Evolutionary conservation across 2,113 vertebrate species (phyloP), one percentile per base, ranked within the genome.

Genomic region (Megalops atlanticus): DNA sequence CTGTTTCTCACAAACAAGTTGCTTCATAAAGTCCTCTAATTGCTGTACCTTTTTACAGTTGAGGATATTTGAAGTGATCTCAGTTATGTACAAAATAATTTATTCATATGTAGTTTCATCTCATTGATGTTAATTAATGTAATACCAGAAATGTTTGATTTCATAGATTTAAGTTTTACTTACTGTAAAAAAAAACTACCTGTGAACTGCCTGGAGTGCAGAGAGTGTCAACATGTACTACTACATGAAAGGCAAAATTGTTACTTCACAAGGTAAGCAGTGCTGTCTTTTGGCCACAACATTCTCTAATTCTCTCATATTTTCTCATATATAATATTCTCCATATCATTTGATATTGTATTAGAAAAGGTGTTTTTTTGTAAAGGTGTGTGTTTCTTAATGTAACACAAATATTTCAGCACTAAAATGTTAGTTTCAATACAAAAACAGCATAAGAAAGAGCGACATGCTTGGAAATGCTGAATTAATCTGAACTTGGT

Each of bases 71-170:
- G 35, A 79, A 33, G 83, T 74, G 33, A 69, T 69, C 71, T 52
- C 71, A 43, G 73, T 43, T 82, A 79, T 79, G 71, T 79, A 82
- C 76, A 78, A 79, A 79, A 79, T 75, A 68, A 74, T 18, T 47
- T 21, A 73, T 39, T 64, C n/a, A 64, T 64, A 58, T 58, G 14
- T n/a, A 1, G 58, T 72, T 49, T 75, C 24, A 45, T 68, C 4
- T 70, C 14, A 52, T 21, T 35, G 10, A 5, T 69, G 70, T 77
- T 35, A 24, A 52, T 77, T 79, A 79, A 12, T 54, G 39, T 74
- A 64, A 54, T 82, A 41, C n/a, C 58, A 27, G 58, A 64, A 64
- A 52, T 4, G 21, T 16, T n/a, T 58, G 52, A 58, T 6, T 58
- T 58, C 16, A n/a, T 58, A 58, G 24, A n/a, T 58, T 1, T 58